A percentile compares a stretch with the other conserved stretches of the same genome.
Conservation (phyloP, 2,797 vertebrate species). For the Psittacula derbiana region DNA sequence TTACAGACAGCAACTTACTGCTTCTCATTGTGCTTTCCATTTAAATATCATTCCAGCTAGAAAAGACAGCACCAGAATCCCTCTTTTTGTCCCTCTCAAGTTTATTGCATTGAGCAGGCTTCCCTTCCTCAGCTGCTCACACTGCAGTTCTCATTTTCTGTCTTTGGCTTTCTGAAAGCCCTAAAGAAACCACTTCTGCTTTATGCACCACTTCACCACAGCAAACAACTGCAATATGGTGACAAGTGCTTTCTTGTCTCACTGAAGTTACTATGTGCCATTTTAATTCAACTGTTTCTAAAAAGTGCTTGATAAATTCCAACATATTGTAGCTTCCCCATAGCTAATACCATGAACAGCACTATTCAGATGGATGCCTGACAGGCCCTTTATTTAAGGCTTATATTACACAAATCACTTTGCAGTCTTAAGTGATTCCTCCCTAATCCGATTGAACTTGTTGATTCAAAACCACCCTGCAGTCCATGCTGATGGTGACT, state of each 20-base stretch:
- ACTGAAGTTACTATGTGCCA: neutral
- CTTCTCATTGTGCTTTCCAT: neutral
- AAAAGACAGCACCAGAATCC: neutral
- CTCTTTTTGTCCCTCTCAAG: neutral
- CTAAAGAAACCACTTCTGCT: neutral
- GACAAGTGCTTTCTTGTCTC: neutral
- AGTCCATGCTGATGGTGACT: neutral
- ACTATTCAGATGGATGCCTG: neutral
- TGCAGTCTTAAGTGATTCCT: neutral
- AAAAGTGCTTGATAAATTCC: neutral
- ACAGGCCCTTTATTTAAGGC: neutral
- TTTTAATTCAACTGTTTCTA: neutral
- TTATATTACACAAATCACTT: neutral
- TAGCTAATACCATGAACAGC: neutral
- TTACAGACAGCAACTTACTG: neutral
- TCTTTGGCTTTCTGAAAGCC: neutral
- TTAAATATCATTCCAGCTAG: neutral
- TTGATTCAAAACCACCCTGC: neutral
- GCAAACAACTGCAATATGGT: accelerated
- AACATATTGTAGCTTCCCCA: neutral
- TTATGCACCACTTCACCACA: accelerated
- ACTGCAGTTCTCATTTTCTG: neutral
- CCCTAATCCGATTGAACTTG: neutral
- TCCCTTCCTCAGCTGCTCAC: neutral
- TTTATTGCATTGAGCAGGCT: neutral